phyloP scores from a whole-genome alignment of 1,140 invertebrate genomes.

The Stenopsyche tienmushanensis region DNA sequence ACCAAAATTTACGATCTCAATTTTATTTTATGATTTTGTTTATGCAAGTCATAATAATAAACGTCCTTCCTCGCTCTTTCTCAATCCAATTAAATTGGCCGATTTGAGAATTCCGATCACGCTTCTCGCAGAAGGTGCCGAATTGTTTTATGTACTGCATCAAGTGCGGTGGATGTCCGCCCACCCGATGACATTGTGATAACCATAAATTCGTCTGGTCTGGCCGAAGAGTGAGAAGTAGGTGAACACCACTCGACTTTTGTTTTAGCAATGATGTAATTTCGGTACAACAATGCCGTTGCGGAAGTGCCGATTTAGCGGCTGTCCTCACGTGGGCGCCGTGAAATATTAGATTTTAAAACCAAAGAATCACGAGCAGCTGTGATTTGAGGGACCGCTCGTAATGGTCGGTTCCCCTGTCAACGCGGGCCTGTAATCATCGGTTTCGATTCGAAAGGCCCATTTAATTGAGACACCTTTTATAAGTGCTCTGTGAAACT shows the following conservation, averaged over 20 bases:
- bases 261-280: conserved; percentile 21
- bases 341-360: not conserved
- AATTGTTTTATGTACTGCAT: not conserved
- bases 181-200: conserved; percentile 4
- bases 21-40: too few relatives aligned
- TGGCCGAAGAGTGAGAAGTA: conserved; percentile 3
- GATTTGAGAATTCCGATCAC: too few relatives aligned
- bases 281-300: not conserved
- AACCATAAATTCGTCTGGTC: not conserved
- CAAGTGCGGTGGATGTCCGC: not conserved
- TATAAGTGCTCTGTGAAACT: not conserved
- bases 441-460: too few relatives aligned
- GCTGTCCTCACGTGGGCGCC: not conserved
- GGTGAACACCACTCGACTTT: conserved; percentile 14
- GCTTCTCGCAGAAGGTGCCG: not conserved
- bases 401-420: too few relatives aligned
- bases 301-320: not conserved
- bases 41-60: too few relatives aligned
- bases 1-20: too few relatives aligned
- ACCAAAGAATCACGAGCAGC: not conserved
- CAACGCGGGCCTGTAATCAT: too few relatives aligned
- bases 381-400: too few relatives aligned
- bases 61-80: too few relatives aligned
- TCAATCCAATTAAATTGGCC: too few relatives aligned
- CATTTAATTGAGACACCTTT: too few relatives aligned